Evolutionary conservation across 1,140 invertebrate genomes (phyloP).

Genomic region (Rhagoletis zephyria): DNA sequence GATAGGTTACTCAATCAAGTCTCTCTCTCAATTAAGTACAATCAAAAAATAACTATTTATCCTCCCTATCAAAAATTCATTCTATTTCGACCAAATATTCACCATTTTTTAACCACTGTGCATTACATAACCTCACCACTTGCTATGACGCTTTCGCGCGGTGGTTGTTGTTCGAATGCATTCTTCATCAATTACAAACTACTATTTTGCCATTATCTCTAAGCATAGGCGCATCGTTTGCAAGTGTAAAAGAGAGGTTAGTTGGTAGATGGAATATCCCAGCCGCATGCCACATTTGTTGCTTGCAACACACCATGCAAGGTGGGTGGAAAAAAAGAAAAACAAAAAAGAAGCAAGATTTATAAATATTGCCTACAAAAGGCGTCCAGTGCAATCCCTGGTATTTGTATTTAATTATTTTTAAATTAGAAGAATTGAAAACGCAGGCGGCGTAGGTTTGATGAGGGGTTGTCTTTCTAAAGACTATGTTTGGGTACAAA

Average conservation of each 20-base stretch:
- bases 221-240: neutral
- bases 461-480: neutral
- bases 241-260: neutral
- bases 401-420: constrained; percentile 68
- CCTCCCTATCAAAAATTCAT: too few relatives aligned
- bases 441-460: too few relatives aligned
- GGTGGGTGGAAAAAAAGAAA: neutral
- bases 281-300: constrained; percentile 7
- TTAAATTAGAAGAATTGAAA: constrained; percentile 68
- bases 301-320: neutral
- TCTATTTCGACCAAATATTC: too few relatives aligned
- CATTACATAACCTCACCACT: too few relatives aligned
- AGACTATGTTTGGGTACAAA: neutral
- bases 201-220: constrained; percentile 50
- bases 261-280: neutral
- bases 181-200: constrained; percentile 46
- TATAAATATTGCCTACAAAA: constrained; percentile 37
- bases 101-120: neutral
- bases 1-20: too few relatives aligned
- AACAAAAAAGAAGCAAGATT: neutral
- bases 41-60: too few relatives aligned
- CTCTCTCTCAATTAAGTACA: too few relatives aligned
- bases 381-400: constrained; percentile 54
- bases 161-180: neutral
- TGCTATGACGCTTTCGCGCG: neutral